Evolutionary conservation across 1,140 invertebrate genomes (phyloP), one percentile per base, ranked within the genome.

Genomic region (Coelopa frigida): DNA sequence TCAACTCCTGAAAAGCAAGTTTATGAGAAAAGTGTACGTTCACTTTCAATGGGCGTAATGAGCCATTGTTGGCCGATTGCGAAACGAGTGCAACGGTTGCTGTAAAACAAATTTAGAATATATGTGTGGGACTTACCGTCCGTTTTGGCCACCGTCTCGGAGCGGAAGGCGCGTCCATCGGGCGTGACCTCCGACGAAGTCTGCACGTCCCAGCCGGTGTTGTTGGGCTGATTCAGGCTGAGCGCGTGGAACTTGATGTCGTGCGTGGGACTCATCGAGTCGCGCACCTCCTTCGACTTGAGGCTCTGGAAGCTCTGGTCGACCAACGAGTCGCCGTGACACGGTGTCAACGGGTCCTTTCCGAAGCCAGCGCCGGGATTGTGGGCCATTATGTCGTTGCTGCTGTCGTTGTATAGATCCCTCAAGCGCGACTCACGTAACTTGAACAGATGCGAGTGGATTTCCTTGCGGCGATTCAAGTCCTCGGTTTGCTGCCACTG

Each of bases 401-500:
- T 29, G 39, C 15, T 39, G 29, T 49, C 46, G 35, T 72, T 73
- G 68, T 86, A 86, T 39, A 84, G 78, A 61, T 83, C 78, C 54
- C 79, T 78, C 44, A 88, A 73, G 24, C 84, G 73, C 56, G 82
- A 78, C 68, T 91, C 87, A 26, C 85, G 77, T 53, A 92, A 73
- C 52, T 83, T 82, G 60, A 85, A 88, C 78, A 88, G 85, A 61
- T 89, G 79, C 15, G 83, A 76, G 33, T 89, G 77, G 55, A 93
- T 92, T 68, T 88, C 85, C 64, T 87, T 87, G 65, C 89, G 85
- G 40, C 81, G 78, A 23, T 84, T 82, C 68, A 87, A 88, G 68
- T 91, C 86, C 57, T 89, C 84, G 12, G 87, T 84, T 60, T 85
- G 80, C 70, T 85, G 83, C 83, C 88, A 88, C 87, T 91, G 75